Evolutionary conservation across 2,888 invertebrate genomes (phyloP), one percentile per base, ranked within the genome.

Genomic region (Eilema sororculum): DNA sequence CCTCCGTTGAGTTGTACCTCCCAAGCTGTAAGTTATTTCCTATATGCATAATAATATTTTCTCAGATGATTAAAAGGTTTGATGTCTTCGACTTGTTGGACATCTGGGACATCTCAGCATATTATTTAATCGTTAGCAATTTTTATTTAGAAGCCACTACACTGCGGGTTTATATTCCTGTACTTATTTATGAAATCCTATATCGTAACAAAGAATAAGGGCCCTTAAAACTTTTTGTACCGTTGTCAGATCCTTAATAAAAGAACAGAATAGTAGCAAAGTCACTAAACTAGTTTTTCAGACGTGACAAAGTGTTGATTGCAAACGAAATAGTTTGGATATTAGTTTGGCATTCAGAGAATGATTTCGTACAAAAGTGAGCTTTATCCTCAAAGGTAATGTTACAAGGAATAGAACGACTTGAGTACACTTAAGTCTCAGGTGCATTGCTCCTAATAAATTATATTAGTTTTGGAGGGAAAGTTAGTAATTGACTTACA

Each of bases 231-330:
- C 33, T 68, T 68, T 57, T 52, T 52, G 60, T 46, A 52, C 62
- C 25, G 25, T 41, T 62, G 28, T 59, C 46, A 33, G 56, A 57
- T 69, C 56, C 22, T 57, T 62, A 41, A 33, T 58, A 33, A 41
- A 61, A 24, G 41, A 20, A 67, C 28, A 52, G 57, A 67, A 68
- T 3, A 58, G 64, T 37, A 68, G 22, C 67, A 56, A 75, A 80
- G 70, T 73, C 37, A n/a, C 52, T n/a, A 72, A 70, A 71, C 58
- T 71, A 68, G 65, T 57, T 28, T 65, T 67, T 66, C 28, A 62
- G 59, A 78, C 71, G 81, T 81, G 78, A 81, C 78, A 67, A 72
- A 72, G 72, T 67, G 69, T 68, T 75, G 67, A 69, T 73, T 79
- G 69, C 64, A 13, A 67, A 58, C 28, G 66, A 69, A 52, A 62